Conservation (phyloP, 2,888 invertebrate genomes). For the Cactoblastis cactorum region DNA sequence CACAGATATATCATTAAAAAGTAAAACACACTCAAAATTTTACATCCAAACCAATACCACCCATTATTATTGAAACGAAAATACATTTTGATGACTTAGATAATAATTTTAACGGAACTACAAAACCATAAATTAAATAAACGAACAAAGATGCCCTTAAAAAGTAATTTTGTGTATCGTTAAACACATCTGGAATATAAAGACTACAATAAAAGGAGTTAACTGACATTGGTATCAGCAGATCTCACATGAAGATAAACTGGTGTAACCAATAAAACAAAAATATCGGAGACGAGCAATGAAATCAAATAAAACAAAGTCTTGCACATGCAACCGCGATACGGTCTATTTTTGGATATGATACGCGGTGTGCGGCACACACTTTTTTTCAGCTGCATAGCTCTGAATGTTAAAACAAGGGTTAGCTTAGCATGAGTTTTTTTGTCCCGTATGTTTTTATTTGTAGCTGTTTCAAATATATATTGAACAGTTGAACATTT, state of each 20-base stretch:
- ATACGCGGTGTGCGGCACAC: slow-evolving; percentile 8
- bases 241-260: slow-evolving; percentile 60
- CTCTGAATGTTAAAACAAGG: no score
- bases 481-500: no score
- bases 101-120: slow-evolving; percentile 9
- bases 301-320: slow-evolving; percentile 34
- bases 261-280: slow-evolving; percentile 48
- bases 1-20: neutral
- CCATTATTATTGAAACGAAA: neutral
- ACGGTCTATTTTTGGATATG: slow-evolving; percentile 11
- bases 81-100: slow-evolving; percentile 2
- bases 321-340: slow-evolving; percentile 28
- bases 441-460: no score
- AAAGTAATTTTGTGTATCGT: slow-evolving; percentile 22
- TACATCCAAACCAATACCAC: neutral
- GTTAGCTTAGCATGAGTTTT: no score
- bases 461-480: no score
- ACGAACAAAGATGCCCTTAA: no score
- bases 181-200: slow-evolving; percentile 43
- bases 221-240: slow-evolving; percentile 22
- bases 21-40: neutral
- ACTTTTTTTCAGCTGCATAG: neutral
- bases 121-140: slow-evolving; percentile 11
- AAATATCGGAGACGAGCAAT: slow-evolving; percentile 37
- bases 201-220: slow-evolving; percentile 41